Evolutionary conservation across 2,113 vertebrate species (phyloP).

Genomic region (Phyllopteryx taeniolatus): DNA sequence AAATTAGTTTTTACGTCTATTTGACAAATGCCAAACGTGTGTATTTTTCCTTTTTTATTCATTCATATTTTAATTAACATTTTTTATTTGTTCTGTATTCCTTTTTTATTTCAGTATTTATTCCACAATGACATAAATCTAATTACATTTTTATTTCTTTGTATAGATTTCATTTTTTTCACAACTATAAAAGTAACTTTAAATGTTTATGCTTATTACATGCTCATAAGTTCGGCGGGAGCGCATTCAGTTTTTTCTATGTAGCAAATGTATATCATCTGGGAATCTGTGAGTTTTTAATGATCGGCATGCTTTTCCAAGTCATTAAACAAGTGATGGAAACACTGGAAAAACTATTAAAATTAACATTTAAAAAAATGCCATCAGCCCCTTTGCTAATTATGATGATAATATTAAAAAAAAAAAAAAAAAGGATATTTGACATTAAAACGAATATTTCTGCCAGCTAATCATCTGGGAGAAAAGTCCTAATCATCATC

Average conservation of each 20-base stretch:
- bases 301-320: background rate
- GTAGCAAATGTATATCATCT: background rate
- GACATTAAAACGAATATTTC: background rate
- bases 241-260: background rate
- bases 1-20: background rate
- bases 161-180: background rate
- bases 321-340: constrained; percentile 1
- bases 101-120: too few relatives aligned
- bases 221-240: background rate
- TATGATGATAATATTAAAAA: background rate
- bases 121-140: too few relatives aligned
- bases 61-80: too few relatives aligned
- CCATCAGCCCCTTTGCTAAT: background rate
- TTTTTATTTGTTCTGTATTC: too few relatives aligned
- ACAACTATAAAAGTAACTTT: background rate
- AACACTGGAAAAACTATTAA: constrained; percentile 2
- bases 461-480: background rate
- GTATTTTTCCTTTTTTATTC: too few relatives aligned
- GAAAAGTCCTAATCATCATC: background rate
- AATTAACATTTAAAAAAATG: background rate
- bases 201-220: background rate
- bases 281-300: background rate
- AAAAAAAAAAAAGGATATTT: background rate
- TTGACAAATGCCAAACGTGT: too few relatives aligned
- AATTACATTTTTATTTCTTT: too few relatives aligned